Evolutionary conservation across 2,113 vertebrate species (phyloP).

Genomic region (Halichoeres trimaculatus): DNA sequence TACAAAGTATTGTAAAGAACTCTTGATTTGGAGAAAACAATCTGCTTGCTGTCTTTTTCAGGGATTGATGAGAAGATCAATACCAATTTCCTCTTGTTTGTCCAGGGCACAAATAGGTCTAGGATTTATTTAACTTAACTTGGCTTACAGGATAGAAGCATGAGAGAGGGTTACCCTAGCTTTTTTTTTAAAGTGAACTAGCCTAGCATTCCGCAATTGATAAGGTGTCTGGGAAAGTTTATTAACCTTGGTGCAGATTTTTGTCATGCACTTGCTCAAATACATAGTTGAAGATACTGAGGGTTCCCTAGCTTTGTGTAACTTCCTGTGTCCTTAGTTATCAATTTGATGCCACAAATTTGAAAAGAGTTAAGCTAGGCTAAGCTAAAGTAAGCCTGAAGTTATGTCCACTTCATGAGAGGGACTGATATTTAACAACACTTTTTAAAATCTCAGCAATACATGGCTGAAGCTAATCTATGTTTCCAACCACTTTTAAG

Average conservation of each 20-base stretch:
- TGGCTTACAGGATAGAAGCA: neutral
- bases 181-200: neutral
- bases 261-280: too few species aligned
- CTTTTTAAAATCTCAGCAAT: too few species aligned
- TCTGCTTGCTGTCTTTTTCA: conserved; percentile 1
- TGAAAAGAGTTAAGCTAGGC: neutral
- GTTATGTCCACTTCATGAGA: neutral
- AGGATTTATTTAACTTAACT: neutral
- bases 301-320: too few species aligned
- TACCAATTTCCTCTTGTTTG: conserved; percentile 6
- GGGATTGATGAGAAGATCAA: conserved; percentile 6
- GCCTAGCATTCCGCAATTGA: neutral
- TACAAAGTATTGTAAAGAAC: neutral
- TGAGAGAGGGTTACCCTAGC: neutral
- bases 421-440: neutral
- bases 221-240: neutral
- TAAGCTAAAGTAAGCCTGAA: neutral
- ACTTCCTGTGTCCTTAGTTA: too few species aligned
- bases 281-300: too few species aligned
- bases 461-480: too few species aligned
- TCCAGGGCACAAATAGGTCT: neutral
- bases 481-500: too few species aligned
- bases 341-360: too few species aligned
- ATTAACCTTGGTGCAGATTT: neutral
- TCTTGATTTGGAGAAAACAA: neutral